phyloP scores from a whole-genome alignment of 2,797 vertebrate species.

The Strix occidentalis region DNA sequence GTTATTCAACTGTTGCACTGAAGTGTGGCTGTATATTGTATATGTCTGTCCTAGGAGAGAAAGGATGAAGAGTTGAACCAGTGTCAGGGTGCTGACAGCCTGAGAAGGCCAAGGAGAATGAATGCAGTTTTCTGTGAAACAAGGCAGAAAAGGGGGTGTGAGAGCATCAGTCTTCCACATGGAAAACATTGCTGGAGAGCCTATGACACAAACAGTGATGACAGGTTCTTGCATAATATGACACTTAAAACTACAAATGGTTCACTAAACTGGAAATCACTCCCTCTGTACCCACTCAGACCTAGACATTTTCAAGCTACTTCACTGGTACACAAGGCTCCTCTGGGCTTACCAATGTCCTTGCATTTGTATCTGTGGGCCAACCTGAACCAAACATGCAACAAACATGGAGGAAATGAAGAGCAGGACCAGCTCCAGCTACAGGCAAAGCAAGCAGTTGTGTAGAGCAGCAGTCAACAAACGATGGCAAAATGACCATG shows the following conservation, averaged over 20 bases:
- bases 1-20: not conserved
- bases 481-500: not conserved
- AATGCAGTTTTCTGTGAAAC: slow-evolving; percentile 18
- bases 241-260: slow-evolving; percentile 25
- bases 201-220: slow-evolving; percentile 39
- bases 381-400: not conserved
- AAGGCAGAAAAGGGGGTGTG: not conserved
- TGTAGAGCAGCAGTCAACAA: not conserved
- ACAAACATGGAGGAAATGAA: not conserved
- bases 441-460: not conserved
- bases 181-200: slow-evolving; percentile 45
- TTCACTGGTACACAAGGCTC: not conserved
- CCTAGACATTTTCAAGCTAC: not conserved
- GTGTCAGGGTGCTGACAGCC: not conserved
- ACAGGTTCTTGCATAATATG: slow-evolving; percentile 53
- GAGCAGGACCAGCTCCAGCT: not conserved
- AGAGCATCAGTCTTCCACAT: slow-evolving; percentile 32
- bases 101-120: slow-evolving; percentile 8
- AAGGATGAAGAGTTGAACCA: not conserved
- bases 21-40: not conserved
- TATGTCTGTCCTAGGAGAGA: not conserved
- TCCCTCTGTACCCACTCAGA: not conserved
- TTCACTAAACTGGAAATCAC: slow-evolving; percentile 22
- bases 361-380: not conserved
- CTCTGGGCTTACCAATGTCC: not conserved